A percentile compares a stretch with the other conserved stretches of the same genome.
Conservation (phyloP, 1,140 invertebrate species). For the Drosophila trapezifrons region DNA sequence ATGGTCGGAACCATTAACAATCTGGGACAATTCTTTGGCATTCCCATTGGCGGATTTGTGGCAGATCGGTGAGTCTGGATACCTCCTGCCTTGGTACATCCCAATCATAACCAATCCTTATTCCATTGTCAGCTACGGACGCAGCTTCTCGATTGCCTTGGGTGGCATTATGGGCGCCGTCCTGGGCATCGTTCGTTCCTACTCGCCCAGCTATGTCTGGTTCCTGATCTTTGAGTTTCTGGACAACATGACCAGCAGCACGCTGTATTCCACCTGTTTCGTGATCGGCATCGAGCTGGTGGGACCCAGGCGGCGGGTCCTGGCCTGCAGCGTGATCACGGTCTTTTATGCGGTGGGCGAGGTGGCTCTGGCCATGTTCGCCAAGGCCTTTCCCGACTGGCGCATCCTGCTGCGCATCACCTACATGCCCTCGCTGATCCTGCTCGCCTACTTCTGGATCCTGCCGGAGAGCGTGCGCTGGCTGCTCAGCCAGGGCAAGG, state of each 20-base stretch:
- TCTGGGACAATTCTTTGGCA: conserved; percentile 88
- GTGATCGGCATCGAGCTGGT: conserved; percentile 90
- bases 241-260: conserved; percentile 86
- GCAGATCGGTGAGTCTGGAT: conserved; percentile 86
- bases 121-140: conserved; percentile 85
- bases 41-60: conserved; percentile 88
- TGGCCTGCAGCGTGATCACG: conserved; percentile 89
- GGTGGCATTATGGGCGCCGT: conserved; percentile 86
- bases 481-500: conserved; percentile 89
- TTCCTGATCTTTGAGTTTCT: conserved; percentile 88
- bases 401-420: conserved; percentile 87
- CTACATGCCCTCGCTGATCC: conserved; percentile 88
- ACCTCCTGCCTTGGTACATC: not conserved
- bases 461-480: conserved; percentile 89
- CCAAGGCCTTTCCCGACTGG: conserved; percentile 90
- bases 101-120: not conserved
- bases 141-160: conserved; percentile 87
- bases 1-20: conserved; percentile 90
- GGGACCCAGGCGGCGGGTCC: conserved; percentile 89
- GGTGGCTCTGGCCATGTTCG: conserved; percentile 87
- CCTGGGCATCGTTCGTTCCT: conserved; percentile 87
- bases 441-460: conserved; percentile 87
- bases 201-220: conserved; percentile 87
- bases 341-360: conserved; percentile 90
- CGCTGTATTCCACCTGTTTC: conserved; percentile 87